Evolutionary conservation across 2,113 vertebrate species (phyloP).

Genomic region (Butastur rufipennis): DNA sequence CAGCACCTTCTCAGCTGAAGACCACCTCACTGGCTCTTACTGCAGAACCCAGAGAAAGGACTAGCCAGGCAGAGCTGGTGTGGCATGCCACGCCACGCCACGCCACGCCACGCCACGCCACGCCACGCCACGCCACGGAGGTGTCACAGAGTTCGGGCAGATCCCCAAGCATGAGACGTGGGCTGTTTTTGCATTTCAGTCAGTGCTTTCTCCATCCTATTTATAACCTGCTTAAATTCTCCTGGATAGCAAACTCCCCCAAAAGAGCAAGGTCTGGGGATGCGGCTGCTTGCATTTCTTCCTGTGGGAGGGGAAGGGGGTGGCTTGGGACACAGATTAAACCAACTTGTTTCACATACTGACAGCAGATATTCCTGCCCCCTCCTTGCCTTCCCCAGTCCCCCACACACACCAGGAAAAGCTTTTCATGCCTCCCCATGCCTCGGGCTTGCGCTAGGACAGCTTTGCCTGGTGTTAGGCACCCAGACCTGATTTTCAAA

Average conservation of each 20-base stretch:
- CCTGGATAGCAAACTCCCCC: neutral
- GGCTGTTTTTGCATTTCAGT: neutral
- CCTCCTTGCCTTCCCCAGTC: neutral
- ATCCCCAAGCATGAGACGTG: neutral
- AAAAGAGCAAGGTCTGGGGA: neutral
- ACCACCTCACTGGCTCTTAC: neutral
- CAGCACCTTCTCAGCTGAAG: neutral
- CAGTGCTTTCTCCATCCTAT: neutral
- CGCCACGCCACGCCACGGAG: neutral
- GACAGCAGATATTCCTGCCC: neutral
- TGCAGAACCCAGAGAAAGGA: neutral
- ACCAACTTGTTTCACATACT: neutral
- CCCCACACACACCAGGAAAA: neutral
- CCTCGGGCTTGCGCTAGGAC: rapidly evolving
- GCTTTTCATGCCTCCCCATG: neutral
- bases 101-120: rapidly evolving
- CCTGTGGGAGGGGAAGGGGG: conserved; percentile 9
- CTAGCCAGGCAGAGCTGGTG: neutral
- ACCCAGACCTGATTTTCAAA: neutral
- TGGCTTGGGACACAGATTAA: neutral
- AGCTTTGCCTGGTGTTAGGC: neutral
- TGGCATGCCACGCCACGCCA: neutral
- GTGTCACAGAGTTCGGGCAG: neutral
- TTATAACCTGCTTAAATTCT: neutral
- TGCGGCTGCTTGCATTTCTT: neutral